Base-by-base conservation (phyloP, 2,797 vertebrate genomes). In the Macropodus opercularis region DNA sequence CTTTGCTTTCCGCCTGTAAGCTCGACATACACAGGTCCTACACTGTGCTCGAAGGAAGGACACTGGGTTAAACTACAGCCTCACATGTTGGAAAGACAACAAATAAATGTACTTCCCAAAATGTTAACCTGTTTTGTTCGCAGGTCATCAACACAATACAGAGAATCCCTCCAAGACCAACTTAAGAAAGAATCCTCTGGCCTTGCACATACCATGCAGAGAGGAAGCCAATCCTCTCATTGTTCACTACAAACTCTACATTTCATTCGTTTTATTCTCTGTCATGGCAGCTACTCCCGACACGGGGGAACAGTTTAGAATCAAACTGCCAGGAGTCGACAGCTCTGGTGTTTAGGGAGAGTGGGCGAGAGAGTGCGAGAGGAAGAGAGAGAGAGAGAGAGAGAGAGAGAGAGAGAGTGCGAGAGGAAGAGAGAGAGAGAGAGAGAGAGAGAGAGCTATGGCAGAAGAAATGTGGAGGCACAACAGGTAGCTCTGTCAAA, bases 401-500 rank as follows among this genome's bases (percentile, higher is more conserved):
- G 40, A 57, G 31, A 55, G 72, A 55, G 56, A 2, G 11, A 24
- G 51, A n/a, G n/a, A n/a, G n/a, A n/a, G n/a, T n/a, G n/a, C n/a
- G 43, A 67, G n/a, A 53, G 50, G 53, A 36, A 54, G 64, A 64
- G 43, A 15, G 22, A 3, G n/a, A 18, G 40, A 49, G 63, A 42
- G 41, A 44, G 47, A 57, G 40, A 57, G 31, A 55, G 72, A 55
- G 56, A 2, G 11, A 24, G 51, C 55, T 35, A 32, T 59, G 62
- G 76, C 57, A 75, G 53, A 76, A 75, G 79, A 77, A 71, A 79
- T 65, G 66, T 72, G 68, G 76, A 80, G 73, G 62, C 73, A 88
- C 86, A 87, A 88, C 85, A 86, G 84, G 87, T 84, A 86, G 63
- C 80, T 85, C 75, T 86, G 85, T 89, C 86, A 89, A 82, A 88